Conservation (phyloP, 2,113 vertebrate species). For the Peromyscus californicus region DNA sequence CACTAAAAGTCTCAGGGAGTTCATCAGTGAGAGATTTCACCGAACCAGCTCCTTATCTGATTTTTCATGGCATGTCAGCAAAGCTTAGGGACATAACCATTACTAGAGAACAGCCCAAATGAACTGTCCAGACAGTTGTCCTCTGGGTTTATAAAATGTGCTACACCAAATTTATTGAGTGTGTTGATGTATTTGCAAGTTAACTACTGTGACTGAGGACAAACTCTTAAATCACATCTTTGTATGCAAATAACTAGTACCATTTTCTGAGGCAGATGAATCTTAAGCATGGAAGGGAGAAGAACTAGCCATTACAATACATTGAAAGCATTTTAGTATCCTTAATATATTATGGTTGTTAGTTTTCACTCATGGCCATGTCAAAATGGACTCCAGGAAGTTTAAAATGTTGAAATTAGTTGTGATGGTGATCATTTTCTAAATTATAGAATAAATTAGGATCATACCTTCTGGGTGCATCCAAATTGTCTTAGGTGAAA, state of each 20-base stretch:
- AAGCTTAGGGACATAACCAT: constrained; percentile 18
- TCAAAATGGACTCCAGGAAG: neutral
- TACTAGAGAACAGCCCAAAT: neutral
- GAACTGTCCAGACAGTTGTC: neutral
- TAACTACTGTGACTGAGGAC: neutral
- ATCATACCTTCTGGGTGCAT: neutral
- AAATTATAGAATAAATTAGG: neutral
- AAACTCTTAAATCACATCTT: neutral
- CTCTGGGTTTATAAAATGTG: neutral
- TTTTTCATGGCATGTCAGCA: constrained; percentile 64
- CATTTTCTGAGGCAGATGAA: neutral
- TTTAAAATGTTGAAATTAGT: neutral
- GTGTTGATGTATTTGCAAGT: constrained; percentile 41
- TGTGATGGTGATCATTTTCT: neutral
- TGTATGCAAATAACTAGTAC: neutral
- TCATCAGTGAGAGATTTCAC: constrained; percentile 85
- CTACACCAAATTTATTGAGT: neutral
- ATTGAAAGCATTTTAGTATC: neutral
- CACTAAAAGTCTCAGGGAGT: constrained; percentile 88
- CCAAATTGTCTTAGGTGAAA: too few species aligned
- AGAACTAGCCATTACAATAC: neutral
- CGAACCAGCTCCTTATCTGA: constrained; percentile 57
- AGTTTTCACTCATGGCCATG: too few species aligned
- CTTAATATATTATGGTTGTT: too few species aligned
- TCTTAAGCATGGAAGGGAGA: too few species aligned